phyloP scores from a whole-genome alignment of 2,888 invertebrate species.

The Choreutis nemorana region DNA sequence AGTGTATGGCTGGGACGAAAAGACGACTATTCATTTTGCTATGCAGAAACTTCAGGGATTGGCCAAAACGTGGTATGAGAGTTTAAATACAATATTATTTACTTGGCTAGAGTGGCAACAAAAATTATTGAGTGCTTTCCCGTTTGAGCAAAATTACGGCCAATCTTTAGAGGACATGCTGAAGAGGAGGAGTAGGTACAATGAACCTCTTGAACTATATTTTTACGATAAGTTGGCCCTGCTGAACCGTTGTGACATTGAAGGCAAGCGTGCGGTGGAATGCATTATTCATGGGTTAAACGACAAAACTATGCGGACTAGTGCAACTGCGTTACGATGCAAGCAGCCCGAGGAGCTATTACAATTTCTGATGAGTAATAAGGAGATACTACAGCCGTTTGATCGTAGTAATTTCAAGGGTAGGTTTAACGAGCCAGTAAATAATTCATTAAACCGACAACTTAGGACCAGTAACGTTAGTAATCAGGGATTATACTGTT shows the following conservation, averaged over 20 bases:
- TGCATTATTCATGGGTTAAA: slow-evolving; percentile 11
- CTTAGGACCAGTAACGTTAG: too few species aligned
- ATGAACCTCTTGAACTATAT: slow-evolving; percentile 8
- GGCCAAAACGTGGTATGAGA: slow-evolving; percentile 14
- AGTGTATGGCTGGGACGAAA: slow-evolving; percentile 13
- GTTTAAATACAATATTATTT: slow-evolving; percentile 8
- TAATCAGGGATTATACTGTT: slow-evolving; percentile 4
- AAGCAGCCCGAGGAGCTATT: slow-evolving; percentile 2
- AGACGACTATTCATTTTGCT: slow-evolving; percentile 11
- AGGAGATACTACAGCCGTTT: not conserved
- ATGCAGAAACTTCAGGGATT: slow-evolving; percentile 15
- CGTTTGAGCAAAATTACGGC: slow-evolving; percentile 10
- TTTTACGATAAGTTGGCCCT: slow-evolving; percentile 10
- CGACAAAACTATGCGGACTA: slow-evolving; percentile 9
- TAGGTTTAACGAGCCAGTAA: too few species aligned
- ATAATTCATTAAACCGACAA: too few species aligned
- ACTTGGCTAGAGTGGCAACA: slow-evolving; percentile 15
- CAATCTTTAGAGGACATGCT: slow-evolving; percentile 13
- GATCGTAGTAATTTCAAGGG: slow-evolving; percentile 1
- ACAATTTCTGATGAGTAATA: slow-evolving; percentile 5
- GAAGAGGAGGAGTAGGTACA: slow-evolving; percentile 5
- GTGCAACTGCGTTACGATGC: slow-evolving; percentile 7
- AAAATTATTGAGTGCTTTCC: slow-evolving; percentile 11
- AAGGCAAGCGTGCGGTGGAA: slow-evolving; percentile 9
- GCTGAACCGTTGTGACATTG: slow-evolving; percentile 10